Base-by-base conservation (phyloP, 2,113 vertebrate species). In the Anarhynchus alexandrinus region DNA sequence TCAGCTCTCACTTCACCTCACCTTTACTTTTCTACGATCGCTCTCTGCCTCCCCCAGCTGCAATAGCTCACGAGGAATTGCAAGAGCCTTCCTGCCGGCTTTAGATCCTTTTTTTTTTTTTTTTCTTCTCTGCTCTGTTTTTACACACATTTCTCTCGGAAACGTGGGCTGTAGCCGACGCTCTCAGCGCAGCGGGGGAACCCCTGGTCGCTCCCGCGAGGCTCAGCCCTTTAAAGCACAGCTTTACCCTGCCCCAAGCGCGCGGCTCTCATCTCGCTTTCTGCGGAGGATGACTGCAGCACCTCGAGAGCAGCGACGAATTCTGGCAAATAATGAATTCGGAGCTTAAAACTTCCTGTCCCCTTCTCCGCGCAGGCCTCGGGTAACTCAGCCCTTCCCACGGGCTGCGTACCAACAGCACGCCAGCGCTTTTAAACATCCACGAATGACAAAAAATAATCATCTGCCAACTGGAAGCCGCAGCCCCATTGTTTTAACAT, bases 241-340 rank as follows among this genome's bases (percentile, higher is more conserved):
- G 15, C 29, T 30, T 40, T 8, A n/a, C 32, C 34, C 52, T 36
- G 23, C 70, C 29, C 80, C 5, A 1, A 6, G 38, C n/a, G 11
- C 2, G 0, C 77, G 32, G 38, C 36, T 86, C 29, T 0, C 0
- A n/a, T 9, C 58, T 15, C 11, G 0, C 43, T 43, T 27, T 25
- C 27, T 29, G 36, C 47, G 1, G 16, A 38, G n/a, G 23, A 38
- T 1, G 1, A 9, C 2, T 4, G 3, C 30, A 13, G 3, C 51
- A 9, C 47, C 47, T 51, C 14, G 2, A 15, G 51, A 32, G 20
- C 0, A 15, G 30, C 0, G 2, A 66, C 1, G 2, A 58, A 15
- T n/a, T 19, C 55, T 51, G 47, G 10, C 77, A 77, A 64, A 36
- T 14, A 42, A 66, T 9, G 36, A n/a, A 40, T 17, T 32, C 22